Evolutionary conservation across 2,113 vertebrate species (phyloP), one percentile per base, ranked within the genome.

Genomic region (Mola mola): DNA sequence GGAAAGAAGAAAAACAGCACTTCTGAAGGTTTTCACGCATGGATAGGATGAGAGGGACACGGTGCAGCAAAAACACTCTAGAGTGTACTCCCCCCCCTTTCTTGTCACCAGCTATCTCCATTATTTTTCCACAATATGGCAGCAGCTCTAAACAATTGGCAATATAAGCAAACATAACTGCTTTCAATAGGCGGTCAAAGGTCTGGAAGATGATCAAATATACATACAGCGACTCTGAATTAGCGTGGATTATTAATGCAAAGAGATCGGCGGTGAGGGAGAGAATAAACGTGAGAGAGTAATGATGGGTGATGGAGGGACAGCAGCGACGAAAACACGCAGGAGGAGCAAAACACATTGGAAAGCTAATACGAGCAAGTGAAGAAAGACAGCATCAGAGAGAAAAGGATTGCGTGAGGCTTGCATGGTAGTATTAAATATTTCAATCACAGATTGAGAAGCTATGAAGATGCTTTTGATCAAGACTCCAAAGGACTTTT

Each of bases 381-480:
- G 38, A 28, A 58, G 69, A 42, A 19, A 66, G 44, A 40, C n/a
- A 19, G 55, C 36, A 26, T 8, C 29, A 43, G 43, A 41, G 47
- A 60, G 57, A 26, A 17, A n/a, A 38, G 10, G 29, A 57, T 31
- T 8, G 49, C 55, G 24, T 2, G 20, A 46, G 72, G 66, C 64
- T 50, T 7, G 0, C 20, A 71, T 66, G 68, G 67, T 75, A 76
- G 51, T 24, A 51, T 75, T 82, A 73, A 79, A 84, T 79, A 88
- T 84, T 89, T 85, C 72, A 80, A 76, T 85, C 71, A 77, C 70
- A 77, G 71, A 71, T 75, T 78, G 69, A 63, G 67, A 33, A 43
- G 69, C 66, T 65, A 57, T 65, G 63, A 75, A 87, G 84, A 76
- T 16, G 37, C 83, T 66, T 89, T 79, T 82, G 74, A 83, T 87